Evolutionary conservation across 53 echinoderm and acorn worm species (phyloP).

Genomic region (Crossaster papposus): DNA sequence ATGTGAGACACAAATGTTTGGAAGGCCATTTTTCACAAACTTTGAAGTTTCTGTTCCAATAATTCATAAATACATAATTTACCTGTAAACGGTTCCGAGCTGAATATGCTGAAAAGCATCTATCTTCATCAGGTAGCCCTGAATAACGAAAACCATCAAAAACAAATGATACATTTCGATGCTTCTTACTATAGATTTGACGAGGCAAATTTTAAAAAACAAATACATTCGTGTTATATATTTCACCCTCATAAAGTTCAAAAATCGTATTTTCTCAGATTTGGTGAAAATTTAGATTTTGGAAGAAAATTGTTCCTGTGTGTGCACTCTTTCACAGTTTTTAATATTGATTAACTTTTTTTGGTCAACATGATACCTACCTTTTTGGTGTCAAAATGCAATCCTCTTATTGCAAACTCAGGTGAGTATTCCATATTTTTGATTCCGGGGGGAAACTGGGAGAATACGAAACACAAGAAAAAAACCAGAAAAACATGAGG

Average conservation of each 20-base stretch:
- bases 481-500: neutral
- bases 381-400: constrained; percentile 92
- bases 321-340: neutral
- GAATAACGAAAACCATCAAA: constrained; percentile 11
- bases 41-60: too few species aligned
- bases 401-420: constrained; percentile 90
- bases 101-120: constrained; percentile 96
- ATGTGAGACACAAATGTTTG: too few species aligned
- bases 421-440: constrained; percentile 85
- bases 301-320: too few species aligned
- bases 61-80: neutral
- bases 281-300: too few species aligned
- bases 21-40: too few species aligned
- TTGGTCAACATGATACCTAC: constrained; percentile 39
- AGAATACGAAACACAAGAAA: neutral
- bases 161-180: neutral
- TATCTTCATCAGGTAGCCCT: constrained; percentile 92
- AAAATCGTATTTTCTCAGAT: too few species aligned
- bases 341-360: neutral
- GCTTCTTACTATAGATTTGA: too few species aligned
- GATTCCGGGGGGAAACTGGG: constrained; percentile 93
- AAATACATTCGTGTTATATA: too few species aligned
- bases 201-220: too few species aligned
- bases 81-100: constrained; percentile 89
- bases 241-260: too few species aligned